A percentile compares a stretch with the other conserved stretches of the same genome.
These are phyloP conservation scores for Acleris emargana DNA, from an alignment of 2,888 invertebrate species.

Conservation along the genomic window DNA sequence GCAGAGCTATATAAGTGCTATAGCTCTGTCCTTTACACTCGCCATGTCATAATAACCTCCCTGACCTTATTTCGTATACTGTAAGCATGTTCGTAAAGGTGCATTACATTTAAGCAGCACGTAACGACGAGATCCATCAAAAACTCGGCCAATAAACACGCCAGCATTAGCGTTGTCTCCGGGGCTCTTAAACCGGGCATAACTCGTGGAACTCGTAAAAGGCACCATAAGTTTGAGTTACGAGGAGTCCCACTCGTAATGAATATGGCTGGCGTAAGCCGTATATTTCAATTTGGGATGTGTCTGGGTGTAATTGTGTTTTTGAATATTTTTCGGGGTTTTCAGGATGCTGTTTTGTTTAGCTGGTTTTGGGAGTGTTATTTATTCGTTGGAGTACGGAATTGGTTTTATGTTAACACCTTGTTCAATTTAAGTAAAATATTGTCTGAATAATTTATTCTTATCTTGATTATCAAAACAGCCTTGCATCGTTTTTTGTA, in stretches of 20 bases:
- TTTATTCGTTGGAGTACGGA: neutral
- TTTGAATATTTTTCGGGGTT: conserved; percentile 42
- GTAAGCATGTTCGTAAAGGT: too few species aligned
- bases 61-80: too few species aligned
- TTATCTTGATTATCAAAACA: too few species aligned
- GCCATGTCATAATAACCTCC: too few species aligned
- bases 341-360: conserved; percentile 49
- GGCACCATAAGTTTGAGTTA: conserved; percentile 77
- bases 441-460: too few species aligned
- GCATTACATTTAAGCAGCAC: conserved; percentile 18
- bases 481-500: too few species aligned
- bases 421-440: too few species aligned
- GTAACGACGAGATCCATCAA: conserved; percentile 29
- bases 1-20: too few species aligned
- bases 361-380: neutral
- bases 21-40: too few species aligned
- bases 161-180: conserved; percentile 35
- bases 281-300: conserved; percentile 78
- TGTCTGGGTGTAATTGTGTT: conserved; percentile 57
- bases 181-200: conserved; percentile 41
- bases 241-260: conserved; percentile 65
- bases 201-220: conserved; percentile 75
- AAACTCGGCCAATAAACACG: conserved; percentile 37
- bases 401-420: too few species aligned
- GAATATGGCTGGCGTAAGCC: conserved; percentile 66